phyloP scores from a whole-genome alignment of 2,113 vertebrate genomes.

The Azemiops feae region DNA sequence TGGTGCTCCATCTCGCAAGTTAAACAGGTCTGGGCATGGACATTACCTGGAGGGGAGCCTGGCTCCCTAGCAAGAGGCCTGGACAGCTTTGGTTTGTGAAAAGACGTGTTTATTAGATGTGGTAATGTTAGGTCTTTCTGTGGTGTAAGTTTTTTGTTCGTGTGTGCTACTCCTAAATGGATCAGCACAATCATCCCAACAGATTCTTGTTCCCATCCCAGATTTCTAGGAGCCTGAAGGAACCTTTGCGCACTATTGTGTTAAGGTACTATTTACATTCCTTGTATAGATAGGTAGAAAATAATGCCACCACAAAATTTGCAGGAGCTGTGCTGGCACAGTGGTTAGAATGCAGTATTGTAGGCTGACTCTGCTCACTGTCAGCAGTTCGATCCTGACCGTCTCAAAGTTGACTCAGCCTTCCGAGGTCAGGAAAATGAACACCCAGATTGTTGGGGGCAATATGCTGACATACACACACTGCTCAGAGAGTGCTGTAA shows the following conservation, averaged over 20 bases:
- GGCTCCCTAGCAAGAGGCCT: background rate
- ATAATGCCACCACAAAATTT: background rate
- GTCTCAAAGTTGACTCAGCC: background rate
- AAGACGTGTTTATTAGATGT: background rate
- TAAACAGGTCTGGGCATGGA: background rate
- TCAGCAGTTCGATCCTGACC: background rate
- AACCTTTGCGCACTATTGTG: background rate
- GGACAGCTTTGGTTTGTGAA: background rate
- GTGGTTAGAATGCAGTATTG: background rate
- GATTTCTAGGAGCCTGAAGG: background rate
- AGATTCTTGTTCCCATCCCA: background rate
- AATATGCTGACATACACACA: background rate
- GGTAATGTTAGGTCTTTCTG: background rate
- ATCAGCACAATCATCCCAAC: background rate
- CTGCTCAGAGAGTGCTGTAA: background rate
- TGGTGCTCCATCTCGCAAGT: background rate
- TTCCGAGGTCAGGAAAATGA: background rate
- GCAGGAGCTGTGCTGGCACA: background rate
- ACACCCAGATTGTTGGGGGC: background rate
- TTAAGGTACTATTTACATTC: background rate
- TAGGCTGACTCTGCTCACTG: background rate
- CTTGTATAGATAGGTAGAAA: background rate
- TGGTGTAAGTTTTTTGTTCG: background rate
- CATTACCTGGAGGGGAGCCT: background rate
- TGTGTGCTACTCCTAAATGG: background rate